Evolutionary conservation across 37 sponge, comb jelly and placozoan species (phyloP).

Genomic region (Haliclona indistincta): DNA sequence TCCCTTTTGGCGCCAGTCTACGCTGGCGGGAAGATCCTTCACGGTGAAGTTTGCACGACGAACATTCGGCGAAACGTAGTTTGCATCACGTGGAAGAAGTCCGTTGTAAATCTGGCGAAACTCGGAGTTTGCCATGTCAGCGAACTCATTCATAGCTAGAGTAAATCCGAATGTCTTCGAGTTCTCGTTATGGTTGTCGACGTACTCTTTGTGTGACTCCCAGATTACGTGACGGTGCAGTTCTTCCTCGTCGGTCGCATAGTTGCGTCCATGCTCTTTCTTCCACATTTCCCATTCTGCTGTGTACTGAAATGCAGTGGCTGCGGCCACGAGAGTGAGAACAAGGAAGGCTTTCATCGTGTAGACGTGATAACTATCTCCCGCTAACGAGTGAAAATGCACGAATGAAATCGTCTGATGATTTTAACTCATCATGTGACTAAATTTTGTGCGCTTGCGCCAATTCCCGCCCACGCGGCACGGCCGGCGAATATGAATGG

Average conservation of each 20-base stretch:
- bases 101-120: slow-evolving; percentile 68
- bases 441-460: no score
- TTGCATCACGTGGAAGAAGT: not conserved
- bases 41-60: slow-evolving; percentile 1
- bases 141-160: slow-evolving; percentile 62
- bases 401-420: no score
- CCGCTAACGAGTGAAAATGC: no score
- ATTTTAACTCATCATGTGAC: no score
- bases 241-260: slow-evolving; percentile 42
- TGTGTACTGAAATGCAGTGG: slow-evolving; percentile 6
- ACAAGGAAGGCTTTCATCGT: no score
- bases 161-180: slow-evolving; percentile 50
- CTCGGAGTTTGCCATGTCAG: slow-evolving; percentile 61
- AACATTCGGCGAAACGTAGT: not conserved
- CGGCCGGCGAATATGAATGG: no score
- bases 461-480: no score
- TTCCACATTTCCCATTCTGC: slow-evolving; percentile 13
- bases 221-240: slow-evolving; percentile 37
- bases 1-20: slow-evolving; percentile 84
- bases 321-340: no score
- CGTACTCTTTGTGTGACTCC: slow-evolving; percentile 54
- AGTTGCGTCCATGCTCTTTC: slow-evolving; percentile 37
- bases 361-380: no score
- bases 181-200: slow-evolving; percentile 58
- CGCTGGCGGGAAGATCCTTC: slow-evolving; percentile 14